Base-by-base conservation (phyloP, 1,140 invertebrate species). In the Drosophila littoralis region DNA sequence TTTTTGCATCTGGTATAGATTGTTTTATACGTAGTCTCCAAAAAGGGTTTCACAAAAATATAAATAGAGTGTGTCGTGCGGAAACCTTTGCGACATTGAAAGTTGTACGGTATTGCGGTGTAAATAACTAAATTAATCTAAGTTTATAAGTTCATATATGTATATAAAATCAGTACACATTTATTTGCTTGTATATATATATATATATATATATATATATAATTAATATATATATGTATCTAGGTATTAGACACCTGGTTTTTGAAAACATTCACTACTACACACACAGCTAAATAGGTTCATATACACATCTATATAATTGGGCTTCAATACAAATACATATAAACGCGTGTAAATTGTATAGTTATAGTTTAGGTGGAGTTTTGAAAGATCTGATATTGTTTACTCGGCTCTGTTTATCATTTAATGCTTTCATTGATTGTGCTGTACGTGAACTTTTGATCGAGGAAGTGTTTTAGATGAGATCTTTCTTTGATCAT, bases 21-120 rank as follows among this genome's bases (percentile, higher is more conserved):
- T 55, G 58, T 52, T 58, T 42, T 43, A 42, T 58, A 51, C 61
- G 45, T 67, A 63, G 65, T 69, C 28, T 86, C 78, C 67, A 81
- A 86, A 84, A 86, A 72, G 82, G 82, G 54, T 59, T 45, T 86
- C 82, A 82, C 72, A 86, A 86, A 84, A 86, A 86, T 86, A 85
- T 75, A 85, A 77, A 61, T 84, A 86, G 75, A 82, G 79, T 58
- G 75, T 66, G 76, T 70, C 33, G 58, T 33, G 60, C 67, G 65
- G 82, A 86, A 86, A 86, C 82, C 82, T 46, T 54, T 78, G 61
- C 67, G 67, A 61, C 43, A 50, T 68, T 63, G 80, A 64, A 73
- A 63, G 61, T 65, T 59, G 63, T 77, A 57, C 54, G 51, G 69
- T 61, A 36, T 75, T 64, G 52, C 61, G 40, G 68, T 77, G 72